Evolutionary conservation across 1,140 invertebrate genomes (phyloP), one percentile per base, ranked within the genome.

Genomic region (Caenorhabditis tropicalis): DNA sequence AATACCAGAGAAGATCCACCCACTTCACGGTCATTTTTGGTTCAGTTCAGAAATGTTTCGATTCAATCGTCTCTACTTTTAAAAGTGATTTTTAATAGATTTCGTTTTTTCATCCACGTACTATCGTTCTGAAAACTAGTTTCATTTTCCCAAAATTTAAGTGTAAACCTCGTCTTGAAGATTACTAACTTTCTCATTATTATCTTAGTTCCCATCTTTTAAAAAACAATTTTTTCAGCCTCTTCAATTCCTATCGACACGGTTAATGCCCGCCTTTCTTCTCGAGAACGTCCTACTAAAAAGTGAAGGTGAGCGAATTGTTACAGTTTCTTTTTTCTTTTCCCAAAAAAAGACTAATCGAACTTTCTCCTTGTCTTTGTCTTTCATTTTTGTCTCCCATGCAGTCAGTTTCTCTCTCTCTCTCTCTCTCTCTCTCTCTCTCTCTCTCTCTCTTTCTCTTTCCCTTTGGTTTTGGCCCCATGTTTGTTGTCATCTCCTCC

Each of bases 401-500:
- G 5, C 39, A 43, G 12, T 43, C 39, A 43, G 39, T 43, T 43
- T 12, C 5, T 6, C 12, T 12, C 5, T 60, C 58, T 16, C 19
- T 65, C 31, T 33, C 6, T 12, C 21, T 21, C 21, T 24, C 58
- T 19, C 21, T 4, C 10, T 36, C 21, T 21, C 51, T n/a, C 27
- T 27, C 15, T 31, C 56, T 27, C 19, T 7, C 21, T n/a, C 19
- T 51, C 49, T n/a, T 16, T 51, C 43, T 46, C 43, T 46, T 46
- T 16, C 16, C n/a, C 48, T 56, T 24, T 27, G 21, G 24, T 56
- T 56, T 56, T 19, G 53, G 24, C 53, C 65, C 65, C 65, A 74
- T 74, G 65, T 74, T 39, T 74, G 33, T 39, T 74, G 65, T 74
- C 65, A 43, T 74, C 65, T 74, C 29, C 36, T n/a, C n/a, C n/a